Evolutionary conservation across 2,797 vertebrate species (phyloP), one percentile per base, ranked within the genome.

Genomic region (Leuciscus waleckii): DNA sequence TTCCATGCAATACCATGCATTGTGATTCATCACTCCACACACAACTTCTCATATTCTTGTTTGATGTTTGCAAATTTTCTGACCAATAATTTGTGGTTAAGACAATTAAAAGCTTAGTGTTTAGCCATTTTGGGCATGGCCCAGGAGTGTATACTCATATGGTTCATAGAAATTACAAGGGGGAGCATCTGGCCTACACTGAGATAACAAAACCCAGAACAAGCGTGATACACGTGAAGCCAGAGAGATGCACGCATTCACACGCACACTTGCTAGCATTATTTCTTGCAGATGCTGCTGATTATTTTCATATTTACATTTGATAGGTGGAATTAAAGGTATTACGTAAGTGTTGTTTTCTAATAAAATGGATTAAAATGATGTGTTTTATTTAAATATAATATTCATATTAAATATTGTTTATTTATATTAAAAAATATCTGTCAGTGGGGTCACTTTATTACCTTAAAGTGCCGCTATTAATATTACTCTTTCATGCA

Each of bases 141-240:
- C 56, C 56, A 58, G 56, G 23, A 58, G 23, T n/a, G 56, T n/a
- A 26, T 58, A 23, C 51, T 10, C 23, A 4, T 8, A 65, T 21
- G 16, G 63, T 68, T 75, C 35, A 29, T 19, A 77, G 46, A 77
- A 77, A 77, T 84, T 43, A 84, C 63, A 70, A 84, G 49, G 74
- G 58, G n/a, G 9, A 49, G 32, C 35, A 65, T 32, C 71, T 51
- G 23, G 58, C 71, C 23, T 32, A 21, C 5, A 73, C 1, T 76
- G 63, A 2, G 43, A 83, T 37, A 58, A 76, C 58, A 83, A 75
- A 76, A 67, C 46, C n/a, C 61, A 69, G 46, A 84, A 51, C 58
- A 68, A 29, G n/a, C 73, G 1, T 68, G 61, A 41, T 68, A 51
- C 35, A 29, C 56, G 56, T 21, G 81, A 77, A 56, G 26, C 58